These are phyloP conservation scores for Stictocephala bisonia DNA, from an alignment of 2,888 invertebrate species.

Conservation along the genomic window DNA sequence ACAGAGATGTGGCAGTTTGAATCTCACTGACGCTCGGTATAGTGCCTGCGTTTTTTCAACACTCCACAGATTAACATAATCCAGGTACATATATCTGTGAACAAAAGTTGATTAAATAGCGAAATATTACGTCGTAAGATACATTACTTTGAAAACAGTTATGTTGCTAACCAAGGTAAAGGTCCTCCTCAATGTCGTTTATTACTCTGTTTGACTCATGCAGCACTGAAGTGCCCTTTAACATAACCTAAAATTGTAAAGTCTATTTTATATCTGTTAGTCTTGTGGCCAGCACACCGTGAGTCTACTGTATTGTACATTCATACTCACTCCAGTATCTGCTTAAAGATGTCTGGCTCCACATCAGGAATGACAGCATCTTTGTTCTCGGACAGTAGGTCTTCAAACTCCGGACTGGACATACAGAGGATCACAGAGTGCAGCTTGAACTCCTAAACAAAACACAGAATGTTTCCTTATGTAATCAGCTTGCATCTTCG, in stretches of 20 bases:
- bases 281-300: no score
- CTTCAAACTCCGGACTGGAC: constrained; percentile 49
- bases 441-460: constrained; percentile 43
- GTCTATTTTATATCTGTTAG: no score
- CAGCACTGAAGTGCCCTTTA: no score
- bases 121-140: not conserved
- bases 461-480: not conserved
- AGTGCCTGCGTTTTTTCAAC: constrained; percentile 45
- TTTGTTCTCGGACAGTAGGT: constrained; percentile 20
- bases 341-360: constrained; percentile 44
- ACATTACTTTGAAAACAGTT: not conserved
- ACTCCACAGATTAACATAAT: constrained; percentile 44
- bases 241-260: no score
- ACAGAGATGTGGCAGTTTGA: constrained; percentile 43
- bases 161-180: not conserved
- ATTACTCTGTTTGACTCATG: no score
- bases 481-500: not conserved
- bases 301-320: no score
- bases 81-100: constrained; percentile 43
- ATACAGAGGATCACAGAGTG: constrained; percentile 44
- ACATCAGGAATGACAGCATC: constrained; percentile 29
- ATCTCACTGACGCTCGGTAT: constrained; percentile 43
- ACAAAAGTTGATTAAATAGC: not conserved
- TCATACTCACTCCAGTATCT: constrained; percentile 49
- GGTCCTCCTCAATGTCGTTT: not conserved